phyloP scores from a whole-genome alignment of 2,888 invertebrate species.

The Nephrotoma guestfalica region DNA sequence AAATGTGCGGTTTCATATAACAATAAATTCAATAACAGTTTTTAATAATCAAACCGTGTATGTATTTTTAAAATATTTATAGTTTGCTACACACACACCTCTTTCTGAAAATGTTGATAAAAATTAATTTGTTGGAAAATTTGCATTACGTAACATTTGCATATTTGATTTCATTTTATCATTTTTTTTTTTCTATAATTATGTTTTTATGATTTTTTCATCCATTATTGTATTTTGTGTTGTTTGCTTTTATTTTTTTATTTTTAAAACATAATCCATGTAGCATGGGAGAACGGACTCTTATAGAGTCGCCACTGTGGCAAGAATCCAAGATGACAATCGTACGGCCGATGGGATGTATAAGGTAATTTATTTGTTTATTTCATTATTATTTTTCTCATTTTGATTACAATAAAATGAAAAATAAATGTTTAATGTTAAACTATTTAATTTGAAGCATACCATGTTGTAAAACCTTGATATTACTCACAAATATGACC shows the following conservation, averaged over 20 bases:
- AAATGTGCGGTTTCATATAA: neutral
- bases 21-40: neutral
- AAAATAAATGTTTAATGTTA: neutral
- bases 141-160: conserved; percentile 5
- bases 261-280: conserved; percentile 10
- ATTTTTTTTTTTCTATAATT: neutral
- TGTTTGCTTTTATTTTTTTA: conserved; percentile 14
- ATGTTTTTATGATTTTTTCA: conserved; percentile 1
- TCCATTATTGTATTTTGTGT: conserved; percentile 5
- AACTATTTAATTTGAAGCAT: neutral
- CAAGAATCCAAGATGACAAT: conserved; percentile 86
- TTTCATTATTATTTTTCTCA: neutral
- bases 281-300: conserved; percentile 92
- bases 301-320: conserved; percentile 92
- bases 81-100: neutral
- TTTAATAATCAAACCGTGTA: neutral
- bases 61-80: neutral
- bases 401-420: neutral
- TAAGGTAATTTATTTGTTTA: conserved; percentile 45
- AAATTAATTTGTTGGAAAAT: neutral
- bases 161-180: conserved; percentile 7
- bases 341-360: conserved; percentile 87
- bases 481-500: neutral
- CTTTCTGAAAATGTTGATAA: neutral
- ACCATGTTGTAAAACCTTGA: neutral